These are phyloP conservation scores for Malurus alboscapulatus DNA, from an alignment of 2,113 vertebrate species.

Conservation along the genomic window DNA sequence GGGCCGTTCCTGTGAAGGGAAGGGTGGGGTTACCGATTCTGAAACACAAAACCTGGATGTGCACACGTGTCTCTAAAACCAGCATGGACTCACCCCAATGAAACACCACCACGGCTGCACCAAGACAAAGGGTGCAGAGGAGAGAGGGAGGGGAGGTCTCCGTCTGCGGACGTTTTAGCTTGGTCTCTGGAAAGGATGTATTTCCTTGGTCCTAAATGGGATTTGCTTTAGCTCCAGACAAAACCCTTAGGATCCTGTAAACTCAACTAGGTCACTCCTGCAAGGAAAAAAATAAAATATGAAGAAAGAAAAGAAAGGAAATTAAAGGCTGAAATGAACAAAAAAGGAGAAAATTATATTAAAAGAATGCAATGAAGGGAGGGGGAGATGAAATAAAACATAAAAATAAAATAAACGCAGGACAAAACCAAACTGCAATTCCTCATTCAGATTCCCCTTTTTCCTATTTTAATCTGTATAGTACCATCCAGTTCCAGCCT, in stretches of 20 bases:
- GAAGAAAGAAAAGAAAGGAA: constrained; percentile 12
- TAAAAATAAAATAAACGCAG: not conserved
- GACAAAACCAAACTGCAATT: constrained; percentile 54
- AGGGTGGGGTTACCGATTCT: not conserved
- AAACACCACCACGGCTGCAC: not conserved
- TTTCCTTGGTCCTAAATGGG: constrained; percentile 43
- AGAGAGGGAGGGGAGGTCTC: not conserved
- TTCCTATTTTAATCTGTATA: constrained; percentile 74
- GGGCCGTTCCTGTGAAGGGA: not conserved
- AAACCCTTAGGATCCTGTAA: constrained; percentile 52
- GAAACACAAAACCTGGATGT: not conserved
- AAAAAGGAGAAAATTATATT: not conserved
- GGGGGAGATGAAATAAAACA: not conserved
- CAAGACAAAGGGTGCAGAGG: not conserved
- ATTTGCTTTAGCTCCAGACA: constrained; percentile 53
- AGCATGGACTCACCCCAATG: not conserved
- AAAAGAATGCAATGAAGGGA: not conserved
- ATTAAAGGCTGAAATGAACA: not conserved
- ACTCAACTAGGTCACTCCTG: constrained; percentile 56
- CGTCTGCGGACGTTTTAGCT: constrained; percentile 12
- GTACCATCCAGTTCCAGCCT: constrained; percentile 65
- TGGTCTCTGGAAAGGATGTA: constrained; percentile 49
- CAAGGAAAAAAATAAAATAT: constrained; percentile 13
- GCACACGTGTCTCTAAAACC: not conserved
- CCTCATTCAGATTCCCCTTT: constrained; percentile 51